These are phyloP conservation scores for Zaprionus inermis DNA, from an alignment of 1,140 invertebrate species.

Conservation along the genomic window DNA sequence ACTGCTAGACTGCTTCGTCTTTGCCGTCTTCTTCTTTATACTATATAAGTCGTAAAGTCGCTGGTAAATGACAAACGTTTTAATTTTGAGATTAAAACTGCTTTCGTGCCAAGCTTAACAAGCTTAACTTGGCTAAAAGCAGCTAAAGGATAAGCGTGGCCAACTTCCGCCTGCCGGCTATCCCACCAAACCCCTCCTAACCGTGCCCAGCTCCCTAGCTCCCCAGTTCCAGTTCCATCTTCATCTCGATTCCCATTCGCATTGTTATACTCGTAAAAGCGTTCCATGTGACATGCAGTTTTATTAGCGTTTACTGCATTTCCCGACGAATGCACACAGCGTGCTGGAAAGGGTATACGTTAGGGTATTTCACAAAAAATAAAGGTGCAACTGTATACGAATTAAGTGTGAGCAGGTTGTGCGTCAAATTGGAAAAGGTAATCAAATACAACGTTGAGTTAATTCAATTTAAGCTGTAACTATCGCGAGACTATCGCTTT, in stretches of 20 bases:
- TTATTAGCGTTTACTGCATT: slow-evolving; percentile 79
- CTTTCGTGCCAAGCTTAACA: slow-evolving; percentile 81
- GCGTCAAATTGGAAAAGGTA: background rate
- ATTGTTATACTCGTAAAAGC: slow-evolving; percentile 52
- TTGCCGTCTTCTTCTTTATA: slow-evolving; percentile 42
- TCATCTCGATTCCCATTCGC: slow-evolving; percentile 18
- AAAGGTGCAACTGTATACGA: slow-evolving; percentile 17
- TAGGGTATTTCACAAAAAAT: slow-evolving; percentile 32
- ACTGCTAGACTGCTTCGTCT: background rate
- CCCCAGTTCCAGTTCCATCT: background rate
- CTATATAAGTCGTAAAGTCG: slow-evolving; percentile 76
- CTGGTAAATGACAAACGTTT: slow-evolving; percentile 81
- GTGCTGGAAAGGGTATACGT: background rate
- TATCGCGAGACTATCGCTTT: too few relatives aligned
- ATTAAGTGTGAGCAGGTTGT: slow-evolving; percentile 8
- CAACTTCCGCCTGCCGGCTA: slow-evolving; percentile 54
- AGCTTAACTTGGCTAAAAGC: slow-evolving; percentile 76
- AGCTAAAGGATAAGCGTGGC: slow-evolving; percentile 47
- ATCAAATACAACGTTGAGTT: background rate
- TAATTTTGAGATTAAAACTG: slow-evolving; percentile 83
- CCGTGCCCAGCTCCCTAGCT: background rate
- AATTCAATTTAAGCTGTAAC: too few relatives aligned
- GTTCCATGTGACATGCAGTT: slow-evolving; percentile 75
- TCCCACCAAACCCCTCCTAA: background rate
- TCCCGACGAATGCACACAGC: slow-evolving; percentile 61